Evolutionary conservation across 2,797 vertebrate genomes (phyloP).

Genomic region (Ctenosaura bakeri): DNA sequence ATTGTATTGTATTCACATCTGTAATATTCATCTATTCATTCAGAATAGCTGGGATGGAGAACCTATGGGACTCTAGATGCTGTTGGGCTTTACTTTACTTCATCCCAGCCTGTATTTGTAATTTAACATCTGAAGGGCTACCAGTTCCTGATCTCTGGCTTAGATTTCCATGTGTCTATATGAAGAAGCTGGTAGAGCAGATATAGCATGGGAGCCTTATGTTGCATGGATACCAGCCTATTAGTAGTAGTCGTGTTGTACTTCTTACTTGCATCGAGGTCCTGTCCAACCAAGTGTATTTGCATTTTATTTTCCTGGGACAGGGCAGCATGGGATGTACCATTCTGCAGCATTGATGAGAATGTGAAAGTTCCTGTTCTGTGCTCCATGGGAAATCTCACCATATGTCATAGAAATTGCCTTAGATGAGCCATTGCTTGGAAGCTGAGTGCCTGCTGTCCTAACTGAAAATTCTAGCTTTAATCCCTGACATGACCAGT

Average conservation of each 20-base stretch:
- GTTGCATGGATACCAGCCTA: background rate
- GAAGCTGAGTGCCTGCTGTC: background rate
- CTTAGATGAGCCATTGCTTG: background rate
- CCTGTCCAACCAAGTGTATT: background rate
- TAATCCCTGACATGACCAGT: background rate
- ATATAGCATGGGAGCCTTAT: background rate
- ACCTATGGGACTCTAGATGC: no score
- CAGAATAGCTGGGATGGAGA: no score
- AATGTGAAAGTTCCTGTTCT: background rate
- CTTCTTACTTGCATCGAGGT: background rate
- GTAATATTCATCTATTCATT: no score
- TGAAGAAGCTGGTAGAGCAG: background rate
- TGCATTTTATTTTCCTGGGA: background rate
- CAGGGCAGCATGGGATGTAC: background rate
- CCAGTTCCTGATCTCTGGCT: background rate
- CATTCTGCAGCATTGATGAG: background rate
- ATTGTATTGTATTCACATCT: no score
- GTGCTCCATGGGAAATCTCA: background rate
- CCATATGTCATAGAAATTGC: background rate
- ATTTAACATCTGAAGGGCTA: background rate
- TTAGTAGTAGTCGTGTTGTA: background rate
- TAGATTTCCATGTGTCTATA: background rate
- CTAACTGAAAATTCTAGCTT: background rate
- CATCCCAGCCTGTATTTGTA: no score
- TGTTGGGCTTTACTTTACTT: no score